Conservation (phyloP, 2,888 invertebrate species). For the Odontocerum albicorne region DNA sequence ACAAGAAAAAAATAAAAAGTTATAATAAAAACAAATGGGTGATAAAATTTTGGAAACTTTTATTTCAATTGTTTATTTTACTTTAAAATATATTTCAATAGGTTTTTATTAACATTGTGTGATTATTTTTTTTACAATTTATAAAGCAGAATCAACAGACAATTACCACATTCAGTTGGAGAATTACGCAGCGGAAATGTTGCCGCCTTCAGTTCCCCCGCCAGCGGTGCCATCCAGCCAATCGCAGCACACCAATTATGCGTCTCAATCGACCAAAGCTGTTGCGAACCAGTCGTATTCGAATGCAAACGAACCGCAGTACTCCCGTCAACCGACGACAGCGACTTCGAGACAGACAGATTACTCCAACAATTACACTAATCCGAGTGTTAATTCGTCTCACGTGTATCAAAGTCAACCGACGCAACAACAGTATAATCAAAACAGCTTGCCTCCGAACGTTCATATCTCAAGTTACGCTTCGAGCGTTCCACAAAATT, state of each 20-base stretch:
- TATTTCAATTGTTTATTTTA: too few species aligned
- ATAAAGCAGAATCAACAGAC: conserved; percentile 40
- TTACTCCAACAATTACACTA: conserved; percentile 30
- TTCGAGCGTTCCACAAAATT: conserved; percentile 14
- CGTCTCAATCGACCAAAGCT: conserved; percentile 12
- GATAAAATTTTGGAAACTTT: too few species aligned
- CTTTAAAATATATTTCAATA: too few species aligned
- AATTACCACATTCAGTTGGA: conserved; percentile 57
- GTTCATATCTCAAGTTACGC: conserved; percentile 34
- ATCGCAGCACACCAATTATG: conserved; percentile 42
- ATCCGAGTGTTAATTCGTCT: conserved; percentile 35
- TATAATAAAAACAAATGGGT: too few species aligned
- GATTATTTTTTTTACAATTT: too few species aligned
- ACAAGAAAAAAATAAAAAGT: too few species aligned
- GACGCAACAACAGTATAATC: conserved; percentile 39
- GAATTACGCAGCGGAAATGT: conserved; percentile 54
- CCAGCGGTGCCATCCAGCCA: conserved; percentile 39
- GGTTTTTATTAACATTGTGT: too few species aligned
- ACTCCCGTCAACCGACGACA: conserved; percentile 39
- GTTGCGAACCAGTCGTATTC: conserved; percentile 33
- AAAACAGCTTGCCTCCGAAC: conserved; percentile 31
- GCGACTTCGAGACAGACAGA: conserved; percentile 22
- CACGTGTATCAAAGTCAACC: conserved; percentile 35
- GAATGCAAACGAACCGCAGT: conserved; percentile 38
- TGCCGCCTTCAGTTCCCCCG: conserved; percentile 41